A percentile compares a stretch with the other conserved stretches of the same genome.
phyloP scores from a whole-genome alignment of 2,113 vertebrate species.

The Ondatra zibethicus region DNA sequence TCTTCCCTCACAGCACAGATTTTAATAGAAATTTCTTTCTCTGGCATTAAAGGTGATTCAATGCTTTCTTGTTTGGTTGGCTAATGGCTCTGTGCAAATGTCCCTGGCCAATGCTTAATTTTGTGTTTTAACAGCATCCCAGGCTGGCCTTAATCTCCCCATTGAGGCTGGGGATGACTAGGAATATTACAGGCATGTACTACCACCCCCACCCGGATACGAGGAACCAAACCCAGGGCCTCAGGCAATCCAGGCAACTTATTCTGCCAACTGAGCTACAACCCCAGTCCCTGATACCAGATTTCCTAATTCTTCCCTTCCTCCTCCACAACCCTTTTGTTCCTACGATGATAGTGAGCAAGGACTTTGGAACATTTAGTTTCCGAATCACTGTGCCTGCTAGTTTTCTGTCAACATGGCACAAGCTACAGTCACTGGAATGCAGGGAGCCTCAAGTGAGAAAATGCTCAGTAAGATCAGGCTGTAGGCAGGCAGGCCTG shows the following conservation, averaged over 20 bases:
- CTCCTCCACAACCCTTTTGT: too few species aligned
- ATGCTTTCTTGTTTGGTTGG: background rate
- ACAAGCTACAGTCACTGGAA: background rate
- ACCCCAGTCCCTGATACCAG: background rate
- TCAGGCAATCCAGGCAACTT: too few species aligned
- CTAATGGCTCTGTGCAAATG: background rate
- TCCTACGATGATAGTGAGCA: background rate
- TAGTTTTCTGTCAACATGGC: background rate
- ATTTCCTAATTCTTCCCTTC: background rate
- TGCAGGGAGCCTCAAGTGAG: background rate
- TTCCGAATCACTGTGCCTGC: background rate
- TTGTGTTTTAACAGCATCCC: background rate
- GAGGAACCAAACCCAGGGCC: too few species aligned
- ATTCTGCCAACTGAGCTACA: background rate
- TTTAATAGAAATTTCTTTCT: background rate
- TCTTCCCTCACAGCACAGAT: background rate
- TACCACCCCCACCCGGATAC: too few species aligned
- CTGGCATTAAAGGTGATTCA: background rate
- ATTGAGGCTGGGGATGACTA: background rate
- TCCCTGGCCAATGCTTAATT: background rate
- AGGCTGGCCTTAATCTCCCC: background rate
- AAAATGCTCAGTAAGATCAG: too few species aligned
- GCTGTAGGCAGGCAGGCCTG: background rate
- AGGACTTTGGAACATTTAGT: background rate
- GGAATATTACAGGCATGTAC: too few species aligned